Base-by-base conservation (phyloP, 1,140 invertebrate genomes). In the Caenorhabditis brenneri region DNA sequence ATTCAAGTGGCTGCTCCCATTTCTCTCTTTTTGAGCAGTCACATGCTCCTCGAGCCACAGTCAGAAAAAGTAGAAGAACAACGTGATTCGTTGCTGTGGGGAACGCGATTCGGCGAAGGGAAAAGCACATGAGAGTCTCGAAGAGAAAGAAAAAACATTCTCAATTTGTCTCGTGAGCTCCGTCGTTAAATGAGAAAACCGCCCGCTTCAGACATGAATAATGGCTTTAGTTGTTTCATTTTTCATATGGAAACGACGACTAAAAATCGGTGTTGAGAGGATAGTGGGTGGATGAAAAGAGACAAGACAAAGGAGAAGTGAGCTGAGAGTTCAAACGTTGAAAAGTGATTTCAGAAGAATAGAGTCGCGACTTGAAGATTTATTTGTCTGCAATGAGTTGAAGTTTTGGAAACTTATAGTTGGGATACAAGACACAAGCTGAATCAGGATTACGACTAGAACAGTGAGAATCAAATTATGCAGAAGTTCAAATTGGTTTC, bases 81-180 rank as follows among this genome's bases (percentile, higher is more conserved):
- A 74, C 65, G 65, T 74, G 65, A 74, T 74, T 74, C 65, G 65
- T 74, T 74, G 65, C 65, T 74, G 36, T 39, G 65, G 65, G 65
- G 65, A 74, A 74, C 65, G 65, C 39, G 39, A 42, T 42, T 42
- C 39, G 39, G 12, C 29, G 31, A 29, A 39, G n/a, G 19, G 10
- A 29, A 51, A 51, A n/a, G n/a, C 16, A n/a, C 49, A 51, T n/a
- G 49, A n/a, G 49, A 51, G 42, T 9, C 22, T n/a, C 49, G 49
- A n/a, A 51, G 29, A 36, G 31, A 22, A 5, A 9, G 12, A 22
- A 27, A 74, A 74, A 74, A 74, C 58, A 65, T 65, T 33, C 31
- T 58, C n/a, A 15, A 65, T 65, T 65, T 33, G 36, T 74, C 65
- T 74, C 36, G 65, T 74, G 65, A 74, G 65, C n/a, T 15, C 29